phyloP scores from a whole-genome alignment of 2,113 vertebrate species.

The Tapirus terrestris region DNA sequence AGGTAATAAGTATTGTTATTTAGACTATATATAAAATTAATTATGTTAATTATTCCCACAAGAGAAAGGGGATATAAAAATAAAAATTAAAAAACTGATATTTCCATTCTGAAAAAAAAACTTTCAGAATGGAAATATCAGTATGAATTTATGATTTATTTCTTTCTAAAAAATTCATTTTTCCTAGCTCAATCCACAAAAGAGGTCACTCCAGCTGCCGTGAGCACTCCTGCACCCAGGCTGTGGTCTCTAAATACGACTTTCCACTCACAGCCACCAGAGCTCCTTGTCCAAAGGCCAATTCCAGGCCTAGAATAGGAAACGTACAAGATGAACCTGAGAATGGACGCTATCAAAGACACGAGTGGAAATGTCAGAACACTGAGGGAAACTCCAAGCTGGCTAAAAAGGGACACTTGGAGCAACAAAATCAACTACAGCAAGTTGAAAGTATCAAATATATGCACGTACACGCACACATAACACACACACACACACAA shows the following conservation, averaged over 20 bases:
- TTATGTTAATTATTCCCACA: neutral
- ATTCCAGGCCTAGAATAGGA: neutral
- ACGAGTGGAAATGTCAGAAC: neutral
- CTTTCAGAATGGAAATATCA: neutral
- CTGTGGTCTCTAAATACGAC: neutral
- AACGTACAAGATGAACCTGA: neutral
- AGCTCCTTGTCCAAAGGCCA: neutral
- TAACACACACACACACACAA: neutral
- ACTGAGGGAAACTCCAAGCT: neutral
- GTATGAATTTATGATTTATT: neutral
- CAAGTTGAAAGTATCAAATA: neutral
- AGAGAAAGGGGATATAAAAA: neutral
- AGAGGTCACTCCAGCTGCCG: neutral
- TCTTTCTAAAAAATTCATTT: neutral
- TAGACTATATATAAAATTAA: neutral
- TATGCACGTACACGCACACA: neutral
- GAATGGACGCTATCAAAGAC: neutral
- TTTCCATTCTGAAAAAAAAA: neutral
- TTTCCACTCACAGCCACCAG: neutral
- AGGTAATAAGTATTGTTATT: neutral
- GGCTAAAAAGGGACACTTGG: neutral
- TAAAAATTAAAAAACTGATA: neutral
- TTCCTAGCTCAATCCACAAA: neutral
- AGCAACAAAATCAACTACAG: neutral
- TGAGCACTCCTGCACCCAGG: neutral